phyloP scores from a whole-genome alignment of 2,888 invertebrate species.

The Dusona sp. region DNA sequence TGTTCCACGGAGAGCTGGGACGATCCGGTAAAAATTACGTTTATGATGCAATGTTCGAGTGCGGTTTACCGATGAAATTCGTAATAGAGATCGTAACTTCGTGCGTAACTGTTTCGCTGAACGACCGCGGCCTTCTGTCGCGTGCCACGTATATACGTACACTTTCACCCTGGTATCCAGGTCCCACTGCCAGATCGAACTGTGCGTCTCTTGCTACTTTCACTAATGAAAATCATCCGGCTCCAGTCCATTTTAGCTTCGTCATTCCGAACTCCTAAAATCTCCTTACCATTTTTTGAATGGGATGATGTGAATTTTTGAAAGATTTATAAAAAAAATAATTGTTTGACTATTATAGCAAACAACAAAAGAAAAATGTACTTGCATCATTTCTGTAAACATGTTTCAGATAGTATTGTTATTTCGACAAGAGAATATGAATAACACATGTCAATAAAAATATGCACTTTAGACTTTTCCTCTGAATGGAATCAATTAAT shows the following conservation, averaged over 20 bases:
- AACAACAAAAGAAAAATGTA: neutral
- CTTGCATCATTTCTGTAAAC: neutral
- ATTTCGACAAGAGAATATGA: neutral
- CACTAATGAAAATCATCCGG: slow-evolving; percentile 79
- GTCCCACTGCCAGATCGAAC: slow-evolving; percentile 58
- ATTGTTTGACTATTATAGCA: neutral
- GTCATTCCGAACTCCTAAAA: slow-evolving; percentile 31
- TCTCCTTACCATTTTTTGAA: slow-evolving; percentile 1
- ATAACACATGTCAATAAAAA: neutral
- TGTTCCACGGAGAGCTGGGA: slow-evolving; percentile 14
- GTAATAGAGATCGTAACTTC: slow-evolving; percentile 67
- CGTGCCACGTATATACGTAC: slow-evolving; percentile 66
- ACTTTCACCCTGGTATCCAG: slow-evolving; percentile 69
- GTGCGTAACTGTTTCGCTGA: slow-evolving; percentile 60
- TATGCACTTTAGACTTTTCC: too few species aligned
- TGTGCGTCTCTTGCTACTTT: slow-evolving; percentile 77
- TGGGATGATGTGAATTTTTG: neutral
- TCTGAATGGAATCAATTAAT: too few species aligned
- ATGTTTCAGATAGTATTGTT: neutral
- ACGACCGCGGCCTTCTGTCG: slow-evolving; percentile 68
- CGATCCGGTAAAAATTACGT: slow-evolving; percentile 27
- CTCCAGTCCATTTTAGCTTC: slow-evolving; percentile 59
- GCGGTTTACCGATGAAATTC: slow-evolving; percentile 60
- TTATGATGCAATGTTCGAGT: slow-evolving; percentile 58
- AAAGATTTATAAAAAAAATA: neutral